A percentile compares a stretch with the other conserved stretches of the same genome.
phyloP scores from a whole-genome alignment of 2,113 vertebrate species.

The Emberiza fucata region DNA sequence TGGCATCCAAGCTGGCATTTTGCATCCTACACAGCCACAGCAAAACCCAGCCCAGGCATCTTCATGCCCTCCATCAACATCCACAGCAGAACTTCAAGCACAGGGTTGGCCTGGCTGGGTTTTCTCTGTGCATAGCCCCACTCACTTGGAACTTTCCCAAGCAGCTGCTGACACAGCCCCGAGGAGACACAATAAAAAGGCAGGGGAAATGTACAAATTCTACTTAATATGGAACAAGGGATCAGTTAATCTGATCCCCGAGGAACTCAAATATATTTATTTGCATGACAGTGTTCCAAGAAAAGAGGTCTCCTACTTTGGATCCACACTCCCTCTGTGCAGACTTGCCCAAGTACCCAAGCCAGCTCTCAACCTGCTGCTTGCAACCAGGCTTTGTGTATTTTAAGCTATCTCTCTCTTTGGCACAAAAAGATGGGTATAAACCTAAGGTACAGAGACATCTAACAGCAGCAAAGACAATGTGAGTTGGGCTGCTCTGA shows the following conservation, averaged over 20 bases:
- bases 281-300: not conserved
- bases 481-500: not conserved
- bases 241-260: not conserved
- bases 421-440: not conserved
- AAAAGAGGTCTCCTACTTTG: not conserved
- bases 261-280: not conserved
- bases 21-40: not conserved
- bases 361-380: not conserved
- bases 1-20: not conserved
- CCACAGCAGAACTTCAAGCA: not conserved
- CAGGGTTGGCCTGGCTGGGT: not conserved
- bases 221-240: not conserved
- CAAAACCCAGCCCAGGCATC: not conserved
- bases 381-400: not conserved
- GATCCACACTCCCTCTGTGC: not conserved
- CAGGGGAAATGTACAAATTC: not conserved
- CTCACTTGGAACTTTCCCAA: slow-evolving; percentile 6
- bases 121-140: not conserved
- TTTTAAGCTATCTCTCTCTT: not conserved
- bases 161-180: slow-evolving; percentile 41
- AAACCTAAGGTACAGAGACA: not conserved
- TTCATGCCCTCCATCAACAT: not conserved
- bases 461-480: not conserved
- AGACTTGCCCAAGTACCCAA: not conserved
- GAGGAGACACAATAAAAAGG: slow-evolving; percentile 6